Evolutionary conservation across 2,888 invertebrate species (phyloP), one percentile per base, ranked within the genome.

Genomic region (Aradus depressus): DNA sequence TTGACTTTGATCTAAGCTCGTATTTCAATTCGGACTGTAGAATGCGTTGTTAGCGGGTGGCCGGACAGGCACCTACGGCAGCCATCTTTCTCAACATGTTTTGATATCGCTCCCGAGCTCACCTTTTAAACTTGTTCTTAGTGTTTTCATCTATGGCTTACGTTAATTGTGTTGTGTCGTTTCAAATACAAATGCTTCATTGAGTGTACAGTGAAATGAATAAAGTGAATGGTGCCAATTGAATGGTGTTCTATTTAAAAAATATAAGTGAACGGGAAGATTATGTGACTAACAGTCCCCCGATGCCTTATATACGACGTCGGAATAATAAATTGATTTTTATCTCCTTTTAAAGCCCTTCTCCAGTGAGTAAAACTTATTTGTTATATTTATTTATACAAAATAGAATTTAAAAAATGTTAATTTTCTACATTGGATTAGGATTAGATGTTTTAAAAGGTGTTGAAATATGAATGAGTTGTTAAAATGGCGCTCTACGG

Each of bases 51-150:
- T 38, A 16, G 35, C 35, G 35, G 18, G 19, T 32, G 25, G 45
- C 23, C 34, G 31, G 49, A 28, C 37, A 38, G 26, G 38, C 18
- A 19, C 34, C 34, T 14, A 18, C 34, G 39, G 49, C 49, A 23
- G 50, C 50, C 50, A 50, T 50, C 41, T 50, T 50, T 34, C 42
- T 42, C 43, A 28, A 31, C 28, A 42, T 50, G 50, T 50, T 50
- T 50, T 50, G 50, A 26, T 50, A 50, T 25, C 32, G 41, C n/a
- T n/a, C 26, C 25, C 21, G 35, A 32, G 21, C 28, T 12, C n/a
- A n/a, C n/a, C n/a, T n/a, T n/a, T n/a, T n/a, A n/a, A n/a, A n/a
- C n/a, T n/a, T n/a, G n/a, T n/a, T n/a, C n/a, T n/a, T n/a, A n/a
- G n/a, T n/a, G n/a, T n/a, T n/a, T n/a, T n/a, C n/a, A n/a, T n/a